phyloP scores from a whole-genome alignment of 2,113 vertebrate species.

The Lasiurus borealis region DNA sequence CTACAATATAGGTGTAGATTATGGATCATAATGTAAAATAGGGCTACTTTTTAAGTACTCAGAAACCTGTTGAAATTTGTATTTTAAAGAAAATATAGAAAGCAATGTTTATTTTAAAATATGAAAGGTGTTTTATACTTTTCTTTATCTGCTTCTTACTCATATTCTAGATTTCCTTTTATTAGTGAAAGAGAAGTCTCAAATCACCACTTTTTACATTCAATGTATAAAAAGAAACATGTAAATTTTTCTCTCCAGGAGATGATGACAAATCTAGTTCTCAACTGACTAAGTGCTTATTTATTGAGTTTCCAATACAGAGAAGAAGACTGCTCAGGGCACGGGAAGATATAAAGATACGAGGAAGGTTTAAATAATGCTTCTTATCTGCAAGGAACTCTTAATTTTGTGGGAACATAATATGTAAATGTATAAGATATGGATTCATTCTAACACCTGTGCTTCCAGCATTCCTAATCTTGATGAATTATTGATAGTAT shows the following conservation, averaged over 20 bases:
- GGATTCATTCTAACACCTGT: background rate
- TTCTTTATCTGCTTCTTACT: background rate
- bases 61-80: background rate
- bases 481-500: background rate
- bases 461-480: background rate
- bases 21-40: background rate
- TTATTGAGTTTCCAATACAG: background rate
- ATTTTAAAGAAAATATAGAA: background rate
- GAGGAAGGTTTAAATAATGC: background rate
- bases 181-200: background rate
- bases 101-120: conserved; percentile 1
- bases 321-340: background rate
- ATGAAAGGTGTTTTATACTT: background rate
- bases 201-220: background rate
- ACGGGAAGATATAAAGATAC: background rate
- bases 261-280: background rate
- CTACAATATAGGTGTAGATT: background rate
- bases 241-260: background rate
- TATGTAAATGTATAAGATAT: background rate
- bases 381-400: background rate
- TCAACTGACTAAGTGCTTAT: background rate
- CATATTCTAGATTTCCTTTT: background rate
- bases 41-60: background rate
- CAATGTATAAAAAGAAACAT: background rate
- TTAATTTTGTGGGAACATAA: background rate